A percentile compares a stretch with the other conserved stretches of the same genome.
Conservation (phyloP, 92 coral and sea anemone genomes). For the Muricea muricata region DNA sequence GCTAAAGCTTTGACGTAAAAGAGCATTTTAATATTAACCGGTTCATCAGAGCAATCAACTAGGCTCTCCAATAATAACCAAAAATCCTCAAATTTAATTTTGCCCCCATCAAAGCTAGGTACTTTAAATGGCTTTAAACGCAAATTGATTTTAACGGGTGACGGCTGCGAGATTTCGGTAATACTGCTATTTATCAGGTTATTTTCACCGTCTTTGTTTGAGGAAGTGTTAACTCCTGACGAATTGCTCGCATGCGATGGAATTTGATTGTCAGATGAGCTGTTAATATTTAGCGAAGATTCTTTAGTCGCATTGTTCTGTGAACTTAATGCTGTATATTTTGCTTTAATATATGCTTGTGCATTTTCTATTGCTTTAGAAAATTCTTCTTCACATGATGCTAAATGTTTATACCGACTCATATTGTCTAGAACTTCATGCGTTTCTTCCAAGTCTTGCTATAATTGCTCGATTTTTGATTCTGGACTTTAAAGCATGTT, state of each 20-base stretch:
- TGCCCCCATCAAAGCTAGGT: too few species aligned
- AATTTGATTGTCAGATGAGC: neutral
- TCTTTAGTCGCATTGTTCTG: neutral
- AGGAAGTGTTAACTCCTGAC: neutral
- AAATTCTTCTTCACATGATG: neutral
- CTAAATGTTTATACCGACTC: neutral
- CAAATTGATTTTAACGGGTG: too few species aligned
- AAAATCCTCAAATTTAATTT: too few species aligned
- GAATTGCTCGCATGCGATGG: neutral
- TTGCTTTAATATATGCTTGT: neutral
- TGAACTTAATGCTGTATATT: neutral
- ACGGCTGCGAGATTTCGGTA: too few species aligned
- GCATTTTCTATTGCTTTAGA: constrained; percentile 1
- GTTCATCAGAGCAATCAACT: too few species aligned
- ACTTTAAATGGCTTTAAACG: too few species aligned
- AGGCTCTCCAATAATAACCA: too few species aligned
- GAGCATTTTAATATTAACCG: too few species aligned
- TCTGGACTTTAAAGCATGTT: neutral
- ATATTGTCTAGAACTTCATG: neutral
- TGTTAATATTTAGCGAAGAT: neutral
- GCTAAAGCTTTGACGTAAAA: too few species aligned
- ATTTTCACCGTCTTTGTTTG: neutral
- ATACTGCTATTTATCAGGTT: too few species aligned
- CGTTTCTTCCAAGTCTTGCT: neutral
- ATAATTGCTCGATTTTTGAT: neutral